Evolutionary conservation across 2,797 vertebrate genomes (phyloP), one percentile per base, ranked within the genome.

Genomic region (Clarias fuscus): DNA sequence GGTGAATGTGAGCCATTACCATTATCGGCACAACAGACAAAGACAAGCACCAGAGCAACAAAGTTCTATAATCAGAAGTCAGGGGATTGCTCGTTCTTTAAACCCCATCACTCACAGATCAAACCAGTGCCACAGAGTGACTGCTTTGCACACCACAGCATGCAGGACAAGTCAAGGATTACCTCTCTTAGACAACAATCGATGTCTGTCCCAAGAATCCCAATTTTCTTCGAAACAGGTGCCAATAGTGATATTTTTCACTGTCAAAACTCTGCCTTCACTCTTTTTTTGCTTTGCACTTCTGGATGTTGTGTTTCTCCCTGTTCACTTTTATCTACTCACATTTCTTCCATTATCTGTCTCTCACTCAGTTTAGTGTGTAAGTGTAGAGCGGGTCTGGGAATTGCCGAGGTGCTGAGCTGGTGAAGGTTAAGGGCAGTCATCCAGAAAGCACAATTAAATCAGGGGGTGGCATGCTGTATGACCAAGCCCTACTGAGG

Each of bases 361-460:
- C 67, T 78, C 67, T 76, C 77, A 59, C 71, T 37, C 18, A 59
- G 82, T 86, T 20, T 67, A 33, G 18, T 81, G 84, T 88, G 78
- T 87, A 76, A 78, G 43, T 77, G 40, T 30, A 64, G 40, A 58
- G 76, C 33, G 71, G 70, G 58, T 77, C 33, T 70, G 85, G 77
- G 86, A 85, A 80, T 70, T 88, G 87, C 88, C 88, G 88, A 89
- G 86, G 83, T 86, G 68, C 82, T 71, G 84, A 89, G 84, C 75
- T 85, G 65, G 82, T 93, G 93, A 95, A 95, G 94, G 93, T 93
- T 92, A 95, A 91, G 94, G 87, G 86, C 92, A 95, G 93, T 92
- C 94, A 94, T 93, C 93, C 93, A 87, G 91, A 95, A 94, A 93
- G 92, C 91, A 92, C 93, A 95, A 94, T 95, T 95, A 95, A 95